phyloP scores from a whole-genome alignment of 2,113 vertebrate genomes.

The Odontophorus gujanensis region DNA sequence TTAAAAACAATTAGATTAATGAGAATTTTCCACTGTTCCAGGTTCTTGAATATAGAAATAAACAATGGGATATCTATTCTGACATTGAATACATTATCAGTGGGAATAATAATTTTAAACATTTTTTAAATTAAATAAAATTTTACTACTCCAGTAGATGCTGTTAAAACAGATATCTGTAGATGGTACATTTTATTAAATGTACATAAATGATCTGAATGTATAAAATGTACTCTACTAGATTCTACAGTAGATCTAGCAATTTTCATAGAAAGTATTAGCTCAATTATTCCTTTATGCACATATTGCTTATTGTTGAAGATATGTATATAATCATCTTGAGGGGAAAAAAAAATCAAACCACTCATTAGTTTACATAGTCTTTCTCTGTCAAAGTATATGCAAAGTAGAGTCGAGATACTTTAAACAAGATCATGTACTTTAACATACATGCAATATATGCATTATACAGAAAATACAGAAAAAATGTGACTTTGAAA shows the following conservation, averaged over 20 bases:
- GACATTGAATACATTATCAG: neutral
- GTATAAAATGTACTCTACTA: neutral
- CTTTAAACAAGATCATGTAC: neutral
- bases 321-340: neutral
- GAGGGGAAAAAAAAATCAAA: neutral
- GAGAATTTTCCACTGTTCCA: neutral
- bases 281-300: neutral
- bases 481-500: neutral
- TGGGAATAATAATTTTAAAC: neutral
- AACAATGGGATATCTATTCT: neutral
- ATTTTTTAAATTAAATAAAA: neutral
- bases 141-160: neutral
- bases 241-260: neutral
- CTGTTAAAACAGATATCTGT: neutral
- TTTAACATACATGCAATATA: neutral
- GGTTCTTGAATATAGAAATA: neutral
- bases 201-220: neutral
- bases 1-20: neutral
- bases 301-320: neutral
- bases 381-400: neutral
- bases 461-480: neutral
- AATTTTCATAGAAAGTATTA: neutral
- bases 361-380: neutral
- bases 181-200: neutral
- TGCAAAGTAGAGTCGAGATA: neutral